These are phyloP conservation scores for Anolis carolinensis DNA, from an alignment of 2,113 vertebrate species.

Conservation along the genomic window DNA sequence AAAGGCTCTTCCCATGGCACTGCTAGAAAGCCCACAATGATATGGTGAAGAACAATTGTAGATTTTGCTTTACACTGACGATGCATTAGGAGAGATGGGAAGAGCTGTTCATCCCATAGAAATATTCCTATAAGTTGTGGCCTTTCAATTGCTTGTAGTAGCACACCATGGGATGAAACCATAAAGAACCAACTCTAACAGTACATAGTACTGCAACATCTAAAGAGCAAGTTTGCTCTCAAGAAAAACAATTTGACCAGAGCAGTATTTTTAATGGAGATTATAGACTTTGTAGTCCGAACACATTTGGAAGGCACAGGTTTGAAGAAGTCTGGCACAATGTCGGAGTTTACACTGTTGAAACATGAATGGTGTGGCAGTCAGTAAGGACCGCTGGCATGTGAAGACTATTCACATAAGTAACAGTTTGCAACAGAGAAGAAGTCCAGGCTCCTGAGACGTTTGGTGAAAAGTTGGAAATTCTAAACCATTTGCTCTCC, in stretches of 20 bases:
- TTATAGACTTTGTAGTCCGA: background rate
- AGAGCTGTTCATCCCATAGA: background rate
- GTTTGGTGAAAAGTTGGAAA: background rate
- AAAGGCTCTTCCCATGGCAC: background rate
- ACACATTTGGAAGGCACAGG: background rate
- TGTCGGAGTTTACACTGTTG: slow-evolving; percentile 26
- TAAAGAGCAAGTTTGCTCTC: background rate
- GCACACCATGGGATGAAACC: background rate
- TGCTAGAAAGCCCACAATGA: background rate
- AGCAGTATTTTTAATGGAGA: background rate
- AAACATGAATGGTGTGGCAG: slow-evolving; percentile 15
- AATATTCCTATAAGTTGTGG: background rate
- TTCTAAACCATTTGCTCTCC: slow-evolving; percentile 18
- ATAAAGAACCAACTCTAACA: background rate
- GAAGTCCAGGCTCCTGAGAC: slow-evolving; percentile 25
- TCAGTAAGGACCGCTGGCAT: slow-evolving; percentile 12
- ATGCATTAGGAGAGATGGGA: background rate
- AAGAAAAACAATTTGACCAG: background rate
- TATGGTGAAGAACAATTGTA: background rate
- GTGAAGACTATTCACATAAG: background rate
- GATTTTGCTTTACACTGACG: background rate
- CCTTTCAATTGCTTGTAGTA: background rate
- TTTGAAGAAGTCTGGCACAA: no score
- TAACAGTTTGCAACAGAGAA: slow-evolving; percentile 28
- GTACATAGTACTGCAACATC: background rate